A percentile compares a stretch with the other conserved stretches of the same genome.
phyloP scores from a whole-genome alignment of 2,888 invertebrate species.

The Limnephilus lunatus region DNA sequence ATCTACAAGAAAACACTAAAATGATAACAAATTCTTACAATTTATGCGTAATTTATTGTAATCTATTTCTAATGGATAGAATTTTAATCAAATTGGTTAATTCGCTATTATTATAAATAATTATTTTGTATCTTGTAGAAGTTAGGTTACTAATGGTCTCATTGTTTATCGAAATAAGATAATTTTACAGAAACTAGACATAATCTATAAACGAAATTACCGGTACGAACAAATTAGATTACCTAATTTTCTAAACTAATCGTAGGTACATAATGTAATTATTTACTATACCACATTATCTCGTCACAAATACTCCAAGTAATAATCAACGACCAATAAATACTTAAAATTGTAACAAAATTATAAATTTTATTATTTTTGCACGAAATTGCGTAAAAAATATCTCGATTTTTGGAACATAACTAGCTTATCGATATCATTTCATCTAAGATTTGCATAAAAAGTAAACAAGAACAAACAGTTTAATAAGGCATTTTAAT shows the following conservation, averaged over 20 bases:
- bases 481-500: too few species aligned
- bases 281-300: too few species aligned
- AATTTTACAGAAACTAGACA: background rate
- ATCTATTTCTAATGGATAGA: background rate
- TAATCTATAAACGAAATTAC: background rate
- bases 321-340: background rate
- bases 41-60: background rate
- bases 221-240: background rate
- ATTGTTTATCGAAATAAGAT: background rate
- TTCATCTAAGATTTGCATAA: background rate
- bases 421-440: background rate
- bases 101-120: background rate
- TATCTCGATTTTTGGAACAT: too few species aligned
- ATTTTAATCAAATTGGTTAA: background rate
- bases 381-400: too few species aligned
- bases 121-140: background rate
- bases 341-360: background rate
- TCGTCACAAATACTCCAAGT: background rate
- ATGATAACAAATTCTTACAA: background rate
- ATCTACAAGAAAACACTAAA: background rate
- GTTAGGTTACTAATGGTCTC: background rate
- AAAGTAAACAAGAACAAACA: background rate
- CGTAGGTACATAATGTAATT: background rate
- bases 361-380: too few species aligned
- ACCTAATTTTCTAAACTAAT: background rate